phyloP scores from a whole-genome alignment of 1,140 invertebrate genomes.

The Fopius arisanus region DNA sequence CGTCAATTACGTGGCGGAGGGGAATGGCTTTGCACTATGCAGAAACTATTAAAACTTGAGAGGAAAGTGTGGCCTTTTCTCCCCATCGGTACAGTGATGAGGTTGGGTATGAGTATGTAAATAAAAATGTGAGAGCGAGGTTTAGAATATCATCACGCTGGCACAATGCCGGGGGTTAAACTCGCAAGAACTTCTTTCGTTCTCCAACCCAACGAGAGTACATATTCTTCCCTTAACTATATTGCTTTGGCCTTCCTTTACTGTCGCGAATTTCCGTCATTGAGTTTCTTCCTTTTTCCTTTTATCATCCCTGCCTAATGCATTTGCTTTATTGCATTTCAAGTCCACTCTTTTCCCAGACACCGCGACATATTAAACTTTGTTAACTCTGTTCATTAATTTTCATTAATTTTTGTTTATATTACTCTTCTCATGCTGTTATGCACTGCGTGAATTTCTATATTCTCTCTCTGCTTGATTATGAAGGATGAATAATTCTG shows the following conservation, averaged over 20 bases:
- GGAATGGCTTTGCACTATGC: conserved; percentile 5
- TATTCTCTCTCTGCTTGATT: too few species aligned
- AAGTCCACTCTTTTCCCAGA: background rate
- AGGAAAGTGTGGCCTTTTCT: conserved; percentile 1
- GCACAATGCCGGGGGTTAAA: conserved; percentile 16
- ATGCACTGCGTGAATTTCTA: too few species aligned
- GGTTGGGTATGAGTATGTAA: conserved; percentile 28
- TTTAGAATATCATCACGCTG: conserved; percentile 11
- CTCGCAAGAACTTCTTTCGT: background rate
- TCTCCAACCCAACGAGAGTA: background rate
- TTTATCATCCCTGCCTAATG: background rate
- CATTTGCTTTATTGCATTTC: background rate
- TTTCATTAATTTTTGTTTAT: too few species aligned
- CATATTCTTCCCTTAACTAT: background rate
- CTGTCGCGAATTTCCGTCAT: background rate
- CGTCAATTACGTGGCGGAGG: conserved; percentile 25
- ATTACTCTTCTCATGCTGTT: too few species aligned
- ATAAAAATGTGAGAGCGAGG: conserved; percentile 20
- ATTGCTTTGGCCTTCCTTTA: background rate
- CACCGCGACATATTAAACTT: background rate
- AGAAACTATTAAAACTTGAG: conserved; percentile 28
- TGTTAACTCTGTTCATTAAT: background rate
- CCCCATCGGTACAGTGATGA: conserved; percentile 22
- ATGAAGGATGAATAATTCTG: too few species aligned
- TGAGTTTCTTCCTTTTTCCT: background rate